phyloP scores from a whole-genome alignment of 2,888 invertebrate species.

The Oscheius sp. region DNA sequence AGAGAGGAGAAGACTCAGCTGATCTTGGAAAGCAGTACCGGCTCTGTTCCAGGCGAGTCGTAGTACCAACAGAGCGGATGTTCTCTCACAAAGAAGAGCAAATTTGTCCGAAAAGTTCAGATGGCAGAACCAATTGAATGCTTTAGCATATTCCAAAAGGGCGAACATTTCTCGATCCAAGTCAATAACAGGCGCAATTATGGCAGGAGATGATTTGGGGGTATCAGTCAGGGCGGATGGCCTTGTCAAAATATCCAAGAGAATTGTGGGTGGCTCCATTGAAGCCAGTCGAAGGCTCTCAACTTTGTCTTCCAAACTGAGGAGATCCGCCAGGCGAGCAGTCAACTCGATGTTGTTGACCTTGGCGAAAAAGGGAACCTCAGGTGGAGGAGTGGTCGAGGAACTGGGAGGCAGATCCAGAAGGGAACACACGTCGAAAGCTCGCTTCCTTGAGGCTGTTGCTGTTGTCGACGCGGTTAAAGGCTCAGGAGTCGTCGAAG shows the following conservation, averaged over 20 bases:
- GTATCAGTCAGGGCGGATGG: slow-evolving; percentile 32
- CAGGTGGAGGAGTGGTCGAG: slow-evolving; percentile 22
- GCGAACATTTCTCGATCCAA: slow-evolving; percentile 33
- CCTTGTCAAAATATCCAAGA: slow-evolving; percentile 36
- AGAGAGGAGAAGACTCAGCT: slow-evolving; percentile 20
- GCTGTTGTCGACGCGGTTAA: too few relatives aligned
- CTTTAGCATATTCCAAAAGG: slow-evolving; percentile 35
- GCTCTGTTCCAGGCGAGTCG: slow-evolving; percentile 32
- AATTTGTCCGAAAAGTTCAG: slow-evolving; percentile 39
- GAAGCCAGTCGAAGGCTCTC: slow-evolving; percentile 21
- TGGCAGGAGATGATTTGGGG: not conserved
- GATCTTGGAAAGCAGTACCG: slow-evolving; percentile 19
- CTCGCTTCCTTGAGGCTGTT: slow-evolving; percentile 16
- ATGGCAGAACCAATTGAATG: slow-evolving; percentile 39
- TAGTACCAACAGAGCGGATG: slow-evolving; percentile 21
- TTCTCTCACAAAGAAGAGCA: slow-evolving; percentile 35
- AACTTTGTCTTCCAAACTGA: slow-evolving; percentile 33
- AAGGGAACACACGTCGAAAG: slow-evolving; percentile 36
- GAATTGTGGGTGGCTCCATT: slow-evolving; percentile 14
- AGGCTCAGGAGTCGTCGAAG: slow-evolving; percentile 21
- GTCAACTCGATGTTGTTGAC: slow-evolving; percentile 11
- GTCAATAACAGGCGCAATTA: slow-evolving; percentile 11
- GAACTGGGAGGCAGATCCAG: slow-evolving; percentile 33
- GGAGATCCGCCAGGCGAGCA: slow-evolving; percentile 12
- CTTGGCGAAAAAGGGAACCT: slow-evolving; percentile 11